Base-by-base conservation (phyloP, 2,113 vertebrate genomes). In the Canis aureus region DNA sequence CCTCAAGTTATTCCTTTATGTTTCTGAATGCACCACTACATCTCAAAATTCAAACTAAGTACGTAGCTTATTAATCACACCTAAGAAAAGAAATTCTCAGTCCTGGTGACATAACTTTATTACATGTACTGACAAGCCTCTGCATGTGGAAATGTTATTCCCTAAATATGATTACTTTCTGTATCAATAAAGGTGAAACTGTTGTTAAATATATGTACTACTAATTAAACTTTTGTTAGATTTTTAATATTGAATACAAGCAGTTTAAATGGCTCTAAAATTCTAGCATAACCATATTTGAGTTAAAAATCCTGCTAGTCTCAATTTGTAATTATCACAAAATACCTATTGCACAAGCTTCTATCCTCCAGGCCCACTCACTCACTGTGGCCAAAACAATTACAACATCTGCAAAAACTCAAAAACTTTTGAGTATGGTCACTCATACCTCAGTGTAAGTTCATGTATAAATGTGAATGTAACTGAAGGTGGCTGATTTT, bases 151-250 rank as follows among this genome's bases (percentile, higher is more conserved):
- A 13, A 94, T 22, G 71, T 3, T 60, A 79, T 74, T 60, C 82
- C 20, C 19, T 82, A 87, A 96, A 94, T 95, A 67, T 27, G 13
- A 62, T 94, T 29, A 79, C 60, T 94, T 57, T 91, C 35, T 96
- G 87, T 96, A 64, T 43, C n/a, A 90, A n/a, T 27, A 93, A 38
- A 91, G 11, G 20, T 64, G 23, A 96, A 4, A 67, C 13, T 59
- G 3, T 51, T 53, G 84, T 71, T 89, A 78, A 90, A 78, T 67
- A 93, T 8, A 84, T 38, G 66, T 23, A 15, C 27, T 76, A 27
- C 55, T 80, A 29, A n/a, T 84, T n/a, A 69, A 91, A 73, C 20
- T 38, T 91, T 25, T 80, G 23, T 25, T 92, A 94, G 67, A 90
- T 91, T 82, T 82, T 93, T 57, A 87, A 35, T 53, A 82, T 7